Percentiles rank a stretch among this genome's conserved stretches.
These are phyloP conservation scores for Platyscapa corneri DNA, from an alignment of 1,140 invertebrate species.

Conservation along the genomic window DNA sequence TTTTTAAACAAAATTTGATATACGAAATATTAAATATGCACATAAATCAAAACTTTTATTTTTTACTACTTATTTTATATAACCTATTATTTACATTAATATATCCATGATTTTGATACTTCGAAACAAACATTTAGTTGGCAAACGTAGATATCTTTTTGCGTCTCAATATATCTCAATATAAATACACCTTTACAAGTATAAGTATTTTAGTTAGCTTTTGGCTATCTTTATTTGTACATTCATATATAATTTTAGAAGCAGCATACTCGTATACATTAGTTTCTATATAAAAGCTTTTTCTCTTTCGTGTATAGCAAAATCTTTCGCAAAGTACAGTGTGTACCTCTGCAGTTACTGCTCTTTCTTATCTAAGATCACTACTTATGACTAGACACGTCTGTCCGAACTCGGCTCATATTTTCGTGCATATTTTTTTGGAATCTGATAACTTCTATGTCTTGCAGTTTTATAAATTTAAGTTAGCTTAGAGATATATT, in stretches of 20 bases:
- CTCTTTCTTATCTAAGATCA: constrained; percentile 28
- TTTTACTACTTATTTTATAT: no score
- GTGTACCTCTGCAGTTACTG: neutral
- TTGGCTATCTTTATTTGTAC: constrained; percentile 15
- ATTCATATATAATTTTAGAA: neutral
- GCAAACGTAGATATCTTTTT: neutral
- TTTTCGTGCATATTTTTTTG: constrained; percentile 8
- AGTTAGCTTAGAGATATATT: neutral
- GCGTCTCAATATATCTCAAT: neutral
- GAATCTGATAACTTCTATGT: constrained; percentile 37
- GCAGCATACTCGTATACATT: neutral
- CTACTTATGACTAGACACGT: constrained; percentile 49
- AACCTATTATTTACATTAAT: neutral
- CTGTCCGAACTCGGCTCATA: neutral
- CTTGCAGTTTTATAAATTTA: constrained; percentile 35
- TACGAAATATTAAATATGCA: no score
- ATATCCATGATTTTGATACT: neutral
- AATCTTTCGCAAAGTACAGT: constrained; percentile 17
- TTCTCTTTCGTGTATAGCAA: neutral
- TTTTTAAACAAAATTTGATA: no score
- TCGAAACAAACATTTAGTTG: neutral
- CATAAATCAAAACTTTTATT: no score
- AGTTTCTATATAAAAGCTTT: constrained; percentile 11
- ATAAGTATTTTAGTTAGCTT: neutral
- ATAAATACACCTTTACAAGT: neutral